Evolutionary conservation across 2,888 invertebrate genomes (phyloP).

Genomic region (Ommatoiulus sabulosus): DNA sequence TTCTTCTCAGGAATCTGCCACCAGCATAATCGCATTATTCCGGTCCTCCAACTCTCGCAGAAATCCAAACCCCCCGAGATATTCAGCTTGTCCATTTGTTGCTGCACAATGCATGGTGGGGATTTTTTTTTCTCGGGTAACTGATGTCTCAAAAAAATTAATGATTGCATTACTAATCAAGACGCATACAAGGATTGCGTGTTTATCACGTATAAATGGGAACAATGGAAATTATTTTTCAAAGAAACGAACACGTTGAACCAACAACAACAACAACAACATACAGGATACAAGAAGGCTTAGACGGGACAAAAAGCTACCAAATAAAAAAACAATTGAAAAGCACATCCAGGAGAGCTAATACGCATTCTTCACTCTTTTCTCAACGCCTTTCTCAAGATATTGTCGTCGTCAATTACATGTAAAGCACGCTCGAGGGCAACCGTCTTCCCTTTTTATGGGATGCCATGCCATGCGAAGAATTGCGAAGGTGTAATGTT

Average conservation of each 20-base stretch:
- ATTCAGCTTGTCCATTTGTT: constrained; percentile 20
- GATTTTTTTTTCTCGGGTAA: constrained; percentile 8
- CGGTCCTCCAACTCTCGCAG: constrained; percentile 10
- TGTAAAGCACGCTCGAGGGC: constrained; percentile 17
- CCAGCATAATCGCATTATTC: constrained; percentile 34
- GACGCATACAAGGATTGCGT: constrained; percentile 21
- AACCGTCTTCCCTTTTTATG: background rate
- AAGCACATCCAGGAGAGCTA: constrained; percentile 22
- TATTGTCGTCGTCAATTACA: constrained; percentile 34
- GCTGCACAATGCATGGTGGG: constrained; percentile 6
- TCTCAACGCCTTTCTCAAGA: constrained; percentile 28
- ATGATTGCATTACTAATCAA: constrained; percentile 34
- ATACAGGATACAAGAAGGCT: constrained; percentile 25
- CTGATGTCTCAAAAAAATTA: constrained; percentile 28
- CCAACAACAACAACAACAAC: constrained; percentile 17
- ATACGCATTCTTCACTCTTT: constrained; percentile 28
- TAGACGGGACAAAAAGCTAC: background rate
- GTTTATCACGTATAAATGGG: constrained; percentile 34
- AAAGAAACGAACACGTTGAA: constrained; percentile 28
- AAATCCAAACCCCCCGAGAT: background rate
- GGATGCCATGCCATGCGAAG: constrained; percentile 20
- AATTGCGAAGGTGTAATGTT: constrained; percentile 27
- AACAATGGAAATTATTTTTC: constrained; percentile 28
- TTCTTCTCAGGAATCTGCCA: constrained; percentile 28
- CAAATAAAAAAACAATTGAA: constrained; percentile 21